phyloP scores from a whole-genome alignment of 2,797 vertebrate genomes.

The Discoglossus pictus region DNA sequence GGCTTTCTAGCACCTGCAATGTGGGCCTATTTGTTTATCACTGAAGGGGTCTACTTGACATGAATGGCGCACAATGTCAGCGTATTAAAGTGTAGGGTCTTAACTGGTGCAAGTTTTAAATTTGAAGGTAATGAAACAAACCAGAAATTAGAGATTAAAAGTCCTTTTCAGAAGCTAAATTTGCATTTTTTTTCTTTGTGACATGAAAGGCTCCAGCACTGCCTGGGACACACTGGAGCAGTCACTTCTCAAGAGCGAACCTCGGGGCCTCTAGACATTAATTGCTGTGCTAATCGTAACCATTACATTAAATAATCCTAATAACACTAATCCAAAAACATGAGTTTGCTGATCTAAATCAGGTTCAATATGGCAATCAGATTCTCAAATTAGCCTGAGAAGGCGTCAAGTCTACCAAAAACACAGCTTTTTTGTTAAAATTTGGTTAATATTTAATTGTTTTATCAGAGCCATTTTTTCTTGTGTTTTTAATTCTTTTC shows the following conservation, averaged over 20 bases:
- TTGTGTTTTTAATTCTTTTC: no score
- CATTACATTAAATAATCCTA: slow-evolving; percentile 42
- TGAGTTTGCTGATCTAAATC: slow-evolving; percentile 42
- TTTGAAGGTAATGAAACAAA: slow-evolving; percentile 47
- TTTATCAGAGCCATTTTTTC: no score
- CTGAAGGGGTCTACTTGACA: slow-evolving; percentile 11
- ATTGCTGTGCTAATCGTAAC: slow-evolving; percentile 42
- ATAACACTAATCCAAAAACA: slow-evolving; percentile 30
- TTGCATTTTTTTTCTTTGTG: slow-evolving; percentile 41
- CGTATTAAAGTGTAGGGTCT: slow-evolving; percentile 18
- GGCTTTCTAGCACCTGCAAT: slow-evolving; percentile 38
- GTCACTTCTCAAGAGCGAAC: slow-evolving; percentile 40
- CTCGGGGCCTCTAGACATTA: slow-evolving; percentile 37
- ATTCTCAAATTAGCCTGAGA: slow-evolving; percentile 28
- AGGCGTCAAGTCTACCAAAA: no score
- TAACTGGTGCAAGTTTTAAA: slow-evolving; percentile 39
- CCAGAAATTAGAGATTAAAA: slow-evolving; percentile 37
- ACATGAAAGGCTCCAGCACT: slow-evolving; percentile 27
- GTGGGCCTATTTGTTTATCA: slow-evolving; percentile 25
- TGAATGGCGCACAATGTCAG: slow-evolving; percentile 1
- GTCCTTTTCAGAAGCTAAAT: slow-evolving; percentile 38
- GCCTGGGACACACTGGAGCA: slow-evolving; percentile 28
- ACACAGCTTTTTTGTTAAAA: no score
- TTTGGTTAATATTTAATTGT: no score
- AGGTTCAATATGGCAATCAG: slow-evolving; percentile 44